Evolutionary conservation across 2,113 vertebrate species (phyloP), one percentile per base, ranked within the genome.

Genomic region (Lasiurus borealis): DNA sequence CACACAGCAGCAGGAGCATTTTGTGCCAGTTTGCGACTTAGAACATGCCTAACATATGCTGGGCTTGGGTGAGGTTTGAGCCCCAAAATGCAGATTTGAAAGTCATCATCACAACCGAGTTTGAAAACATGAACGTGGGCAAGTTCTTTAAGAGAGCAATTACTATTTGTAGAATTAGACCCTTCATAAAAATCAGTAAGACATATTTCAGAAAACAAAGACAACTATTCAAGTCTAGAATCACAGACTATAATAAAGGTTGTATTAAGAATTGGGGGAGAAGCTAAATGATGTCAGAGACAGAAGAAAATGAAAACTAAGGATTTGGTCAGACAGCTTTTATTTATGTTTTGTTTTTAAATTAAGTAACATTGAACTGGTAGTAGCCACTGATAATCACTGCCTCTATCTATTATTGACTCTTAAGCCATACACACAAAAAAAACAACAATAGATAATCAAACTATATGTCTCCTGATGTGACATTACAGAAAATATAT

Each of bases 301-400:
- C 9, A 76, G 21, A 90, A 82, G 27, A 93, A 87, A 95, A 72
- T 81, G 40, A 95, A 92, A 95, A 89, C 44, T 14, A 88, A 88
- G 34, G 59, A 75, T 54, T 44, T 62, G 34, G 21, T 73, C 34
- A 75, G 19, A 77, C 34, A 69, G 54, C 25, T 92, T 87, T 62
- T 52, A 34, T 80, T 78, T 59, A 46, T 48, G 8, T 50, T 76
- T 81, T 90, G 13, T 64, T 81, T 81, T 78, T 54, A 84, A 90
- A 64, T 59, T 69, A 92, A 75, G 2, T 44, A 81, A 44, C 34
- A 93, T 0, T 50, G 8, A 85, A 81, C 23, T 85, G 40, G 54
- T 59, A 76, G 13, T 36, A 80, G 46, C 59, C 48, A 82, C 0
- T 94, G 52, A 72, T 40, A 66, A 89, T 40, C 13, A 0, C 59